Conservation (phyloP, 2,113 vertebrate species). For the Struthio camelus region DNA sequence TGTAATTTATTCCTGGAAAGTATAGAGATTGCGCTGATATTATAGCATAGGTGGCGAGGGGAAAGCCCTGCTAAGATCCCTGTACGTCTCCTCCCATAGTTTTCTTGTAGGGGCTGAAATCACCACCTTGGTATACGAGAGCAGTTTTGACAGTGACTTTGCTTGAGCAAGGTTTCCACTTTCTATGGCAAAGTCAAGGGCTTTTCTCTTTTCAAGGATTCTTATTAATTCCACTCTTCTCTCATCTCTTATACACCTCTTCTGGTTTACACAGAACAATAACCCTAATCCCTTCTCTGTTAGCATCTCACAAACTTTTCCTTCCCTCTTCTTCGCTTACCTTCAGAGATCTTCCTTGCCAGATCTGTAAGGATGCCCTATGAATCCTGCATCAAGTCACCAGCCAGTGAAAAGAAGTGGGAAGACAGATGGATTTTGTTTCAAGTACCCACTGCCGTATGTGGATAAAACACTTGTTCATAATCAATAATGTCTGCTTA, state of each 20-base stretch:
- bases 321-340: background rate
- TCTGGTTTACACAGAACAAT: background rate
- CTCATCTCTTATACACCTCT: background rate
- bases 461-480: background rate
- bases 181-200: background rate
- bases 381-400: background rate
- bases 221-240: background rate
- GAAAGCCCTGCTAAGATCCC: background rate
- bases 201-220: background rate
- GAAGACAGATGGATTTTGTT: background rate
- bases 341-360: background rate
- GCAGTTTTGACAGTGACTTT: background rate
- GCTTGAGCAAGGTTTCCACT: background rate
- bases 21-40: background rate
- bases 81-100: background rate
- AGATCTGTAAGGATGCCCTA: background rate
- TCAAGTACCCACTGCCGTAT: background rate
- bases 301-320: background rate
- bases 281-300: background rate
- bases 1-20: constrained; percentile 27
- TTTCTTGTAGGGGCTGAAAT: background rate
- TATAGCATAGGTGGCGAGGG: background rate
- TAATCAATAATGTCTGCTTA: background rate
- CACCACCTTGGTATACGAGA: background rate
- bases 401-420: background rate